Evolutionary conservation across 1,140 invertebrate genomes (phyloP), one percentile per base, ranked within the genome.

Genomic region (Ips nitidus): DNA sequence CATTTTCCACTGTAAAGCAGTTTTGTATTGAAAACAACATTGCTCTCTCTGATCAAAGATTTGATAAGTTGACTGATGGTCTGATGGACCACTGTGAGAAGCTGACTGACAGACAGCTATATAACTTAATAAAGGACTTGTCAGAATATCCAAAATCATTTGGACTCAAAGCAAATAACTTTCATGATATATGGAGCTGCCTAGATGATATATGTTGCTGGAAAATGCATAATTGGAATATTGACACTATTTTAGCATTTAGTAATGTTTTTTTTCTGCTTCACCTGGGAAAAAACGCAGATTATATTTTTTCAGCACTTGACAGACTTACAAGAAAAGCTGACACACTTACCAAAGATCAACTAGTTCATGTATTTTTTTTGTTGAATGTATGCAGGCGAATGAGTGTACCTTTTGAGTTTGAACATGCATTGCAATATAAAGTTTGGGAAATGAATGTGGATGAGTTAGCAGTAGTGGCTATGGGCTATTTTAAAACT

Each of bases 401-500:
- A 5, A 70, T 78, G 2, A 66, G 77, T 4, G 75, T 84, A 22
- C 79, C 82, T 78, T 87, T 85, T 66, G 84, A 87, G 61, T 78
- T 86, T 22, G 86, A 89, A 72, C 76, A 79, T 68, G 76, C 76
- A 39, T 64, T 88, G 1, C 75, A 81, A 37, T 72, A 81, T 5
- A 76, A 77, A 63, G 61, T 86, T 2, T 60, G 83, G 6, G 72
- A 84, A 3, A 80, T 88, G 72, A 80, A 74, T 1, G 64, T 84
- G 0, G 78, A 84, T 62, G 87, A 90, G 76, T 45, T 89, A 37
- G 84, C 80, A 7, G 80, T 89, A 4, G 76, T 86, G 61, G 80
- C 83, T 8, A 82, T 88, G 79, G 85, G 84, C 0, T 89, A 86
- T 74, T 88, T 88, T 66, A 88, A 88, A 79, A 85, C 82, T 1